A percentile compares a stretch with the other conserved stretches of the same genome.
Conservation (phyloP, 2,113 vertebrate genomes). For the Casuarius casuarius region DNA sequence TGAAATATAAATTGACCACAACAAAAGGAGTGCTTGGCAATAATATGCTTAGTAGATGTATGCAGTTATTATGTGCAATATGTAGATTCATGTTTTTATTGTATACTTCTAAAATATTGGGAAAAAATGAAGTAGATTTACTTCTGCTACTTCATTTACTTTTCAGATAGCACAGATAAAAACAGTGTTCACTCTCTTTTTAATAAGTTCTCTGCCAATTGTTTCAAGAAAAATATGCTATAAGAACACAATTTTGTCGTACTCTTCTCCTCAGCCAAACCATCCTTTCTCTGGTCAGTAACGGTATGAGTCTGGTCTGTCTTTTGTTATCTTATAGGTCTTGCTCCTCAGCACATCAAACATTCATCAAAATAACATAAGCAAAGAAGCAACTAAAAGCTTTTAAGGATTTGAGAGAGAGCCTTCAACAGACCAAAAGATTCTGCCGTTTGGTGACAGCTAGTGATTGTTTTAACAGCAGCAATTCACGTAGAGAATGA, state of each 20-base stretch:
- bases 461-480: neutral
- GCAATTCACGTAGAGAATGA: neutral
- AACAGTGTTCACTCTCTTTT: neutral
- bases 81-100: neutral
- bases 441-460: neutral
- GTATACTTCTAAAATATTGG: neutral
- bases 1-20: constrained; percentile 76
- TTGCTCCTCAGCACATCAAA: neutral
- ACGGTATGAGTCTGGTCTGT: neutral
- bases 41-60: neutral
- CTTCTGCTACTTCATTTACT: neutral
- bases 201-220: neutral
- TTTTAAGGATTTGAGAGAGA: neutral
- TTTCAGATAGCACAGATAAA: neutral
- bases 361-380: neutral
- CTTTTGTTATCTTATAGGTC: neutral
- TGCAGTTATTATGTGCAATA: neutral
- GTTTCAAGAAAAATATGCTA: neutral
- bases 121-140: neutral
- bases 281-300: neutral
- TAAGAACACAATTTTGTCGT: neutral
- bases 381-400: neutral
- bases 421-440: constrained; percentile 6
- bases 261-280: neutral
- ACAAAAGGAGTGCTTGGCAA: constrained; percentile 7